Percentiles rank a stretch among this genome's conserved stretches.
Conservation (phyloP, 2,113 vertebrate species). For the Oryzias melastigma region DNA sequence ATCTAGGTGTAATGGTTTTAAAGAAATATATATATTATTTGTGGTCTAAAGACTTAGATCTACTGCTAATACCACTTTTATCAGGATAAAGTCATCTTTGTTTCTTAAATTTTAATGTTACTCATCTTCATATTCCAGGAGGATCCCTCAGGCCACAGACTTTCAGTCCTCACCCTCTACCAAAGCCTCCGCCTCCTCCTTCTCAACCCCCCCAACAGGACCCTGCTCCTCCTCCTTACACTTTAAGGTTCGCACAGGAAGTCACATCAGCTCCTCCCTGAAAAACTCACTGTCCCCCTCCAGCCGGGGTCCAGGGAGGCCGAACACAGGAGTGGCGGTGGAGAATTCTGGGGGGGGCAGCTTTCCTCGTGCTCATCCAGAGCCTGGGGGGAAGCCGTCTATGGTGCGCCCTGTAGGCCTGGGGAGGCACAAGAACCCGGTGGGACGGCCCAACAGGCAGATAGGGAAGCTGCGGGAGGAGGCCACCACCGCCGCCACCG, state of each 20-base stretch:
- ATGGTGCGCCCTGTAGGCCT: constrained; percentile 62
- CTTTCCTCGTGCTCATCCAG: constrained; percentile 49
- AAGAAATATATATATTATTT: no score
- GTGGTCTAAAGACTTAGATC: no score
- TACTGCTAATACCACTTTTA: no score
- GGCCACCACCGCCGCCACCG: constrained; percentile 66
- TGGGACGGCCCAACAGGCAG: constrained; percentile 82
- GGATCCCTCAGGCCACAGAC: constrained; percentile 88
- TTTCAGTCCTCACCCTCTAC: constrained; percentile 60
- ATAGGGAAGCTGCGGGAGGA: constrained; percentile 77
- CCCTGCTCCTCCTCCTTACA: constrained; percentile 63
- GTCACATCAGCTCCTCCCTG: constrained; percentile 64
- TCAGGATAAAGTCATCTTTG: neutral
- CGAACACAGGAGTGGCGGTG: constrained; percentile 25
- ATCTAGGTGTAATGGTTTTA: no score
- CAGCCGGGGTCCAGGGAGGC: constrained; percentile 57
- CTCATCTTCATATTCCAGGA: constrained; percentile 69
- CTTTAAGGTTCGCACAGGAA: constrained; percentile 74
- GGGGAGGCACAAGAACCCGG: constrained; percentile 80
- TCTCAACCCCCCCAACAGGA: constrained; percentile 43
- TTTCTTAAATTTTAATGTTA: neutral
- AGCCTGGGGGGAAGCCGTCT: constrained; percentile 71
- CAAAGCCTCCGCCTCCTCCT: constrained; percentile 46
- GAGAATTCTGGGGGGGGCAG: constrained; percentile 70
- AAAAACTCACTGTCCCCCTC: constrained; percentile 65